Conservation (phyloP, 2,888 invertebrate genomes). For the Troglohyphantes excavatus region DNA sequence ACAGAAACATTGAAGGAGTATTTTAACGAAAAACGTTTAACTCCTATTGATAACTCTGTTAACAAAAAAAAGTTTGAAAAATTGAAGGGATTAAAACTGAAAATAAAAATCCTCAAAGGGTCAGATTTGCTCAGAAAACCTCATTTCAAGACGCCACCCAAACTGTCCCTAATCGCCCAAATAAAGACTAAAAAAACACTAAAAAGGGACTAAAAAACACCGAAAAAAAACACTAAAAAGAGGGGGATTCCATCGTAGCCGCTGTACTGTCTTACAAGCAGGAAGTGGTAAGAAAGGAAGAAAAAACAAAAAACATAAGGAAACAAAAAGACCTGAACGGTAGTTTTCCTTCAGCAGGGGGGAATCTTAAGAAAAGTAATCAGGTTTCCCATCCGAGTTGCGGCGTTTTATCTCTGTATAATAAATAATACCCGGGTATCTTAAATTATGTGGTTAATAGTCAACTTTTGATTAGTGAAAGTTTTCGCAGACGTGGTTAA, state of each 20-base stretch:
- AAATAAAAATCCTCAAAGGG: too few species aligned
- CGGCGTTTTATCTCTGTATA: conserved; percentile 40
- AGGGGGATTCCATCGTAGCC: neutral
- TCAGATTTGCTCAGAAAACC: neutral
- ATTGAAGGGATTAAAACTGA: too few species aligned
- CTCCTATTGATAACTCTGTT: too few species aligned
- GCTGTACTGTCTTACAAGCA: neutral
- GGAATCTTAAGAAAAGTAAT: conserved; percentile 57
- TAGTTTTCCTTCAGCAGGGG: neutral
- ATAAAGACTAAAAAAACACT: neutral
- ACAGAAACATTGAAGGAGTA: too few species aligned
- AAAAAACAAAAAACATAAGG: neutral
- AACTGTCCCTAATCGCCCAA: conserved; percentile 14
- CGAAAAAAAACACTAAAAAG: neutral
- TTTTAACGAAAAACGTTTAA: too few species aligned
- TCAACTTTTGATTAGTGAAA: conserved; percentile 32
- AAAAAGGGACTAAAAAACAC: neutral
- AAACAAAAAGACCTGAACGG: neutral
- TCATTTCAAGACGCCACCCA: neutral
- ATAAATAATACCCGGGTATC: conserved; percentile 37
- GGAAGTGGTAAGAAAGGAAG: neutral
- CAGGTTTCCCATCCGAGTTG: conserved; percentile 59
- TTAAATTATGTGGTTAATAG: conserved; percentile 46
- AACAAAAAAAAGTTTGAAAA: too few species aligned
- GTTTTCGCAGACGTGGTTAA: conserved; percentile 22